Base-by-base conservation (phyloP, 2,797 vertebrate genomes). In the Prionace glauca region DNA sequence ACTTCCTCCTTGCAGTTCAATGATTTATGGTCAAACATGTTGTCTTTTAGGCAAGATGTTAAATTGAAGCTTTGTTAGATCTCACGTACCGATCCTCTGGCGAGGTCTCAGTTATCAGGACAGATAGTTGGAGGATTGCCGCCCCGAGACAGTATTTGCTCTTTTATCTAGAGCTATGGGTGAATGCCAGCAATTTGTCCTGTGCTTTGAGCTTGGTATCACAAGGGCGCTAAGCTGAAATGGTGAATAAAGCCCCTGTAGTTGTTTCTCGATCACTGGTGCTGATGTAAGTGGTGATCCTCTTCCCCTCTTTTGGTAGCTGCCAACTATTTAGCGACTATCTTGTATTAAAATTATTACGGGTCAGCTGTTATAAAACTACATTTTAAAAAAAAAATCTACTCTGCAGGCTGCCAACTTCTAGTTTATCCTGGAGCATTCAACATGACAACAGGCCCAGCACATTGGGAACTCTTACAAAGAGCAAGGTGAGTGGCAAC, bases 391-490 rank as follows among this genome's bases (percentile, higher is more conserved):
- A 12, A 11, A 65, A 56, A 56, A 29, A 16, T 95, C 32, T 88
- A 41, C 69, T 67, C 3, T 88, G 86, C 96, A 99, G 99, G 98
- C 94, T 99, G 99, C 96, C 98, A 99, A 97, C 97, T 99, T 96
- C 97, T 99, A 96, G 97, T 99, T 14, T 99, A 99, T 96, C 99
- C 99, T 0, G 99, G 98, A 95, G 99, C 99, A 96, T 99, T 99
- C 97, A 99, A 99, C 97, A 97, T 99, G 98, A 99, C 98, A n/a
- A 99, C 99, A 0, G 99, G 99, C 81, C 99, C 99, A 0, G 99
- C 98, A 95, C 99, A 99, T 95, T 99, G 99, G 99, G 99, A 99
- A 96, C 97, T 99, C 92, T 97, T 99, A 11, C 99, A 99, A 96
- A 98, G 98, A 96, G 98, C 97, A 9, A 97, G 99, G 99, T 99